Evolutionary conservation across 2,113 vertebrate species (phyloP), one percentile per base, ranked within the genome.

Genomic region (Epinephelus moara): DNA sequence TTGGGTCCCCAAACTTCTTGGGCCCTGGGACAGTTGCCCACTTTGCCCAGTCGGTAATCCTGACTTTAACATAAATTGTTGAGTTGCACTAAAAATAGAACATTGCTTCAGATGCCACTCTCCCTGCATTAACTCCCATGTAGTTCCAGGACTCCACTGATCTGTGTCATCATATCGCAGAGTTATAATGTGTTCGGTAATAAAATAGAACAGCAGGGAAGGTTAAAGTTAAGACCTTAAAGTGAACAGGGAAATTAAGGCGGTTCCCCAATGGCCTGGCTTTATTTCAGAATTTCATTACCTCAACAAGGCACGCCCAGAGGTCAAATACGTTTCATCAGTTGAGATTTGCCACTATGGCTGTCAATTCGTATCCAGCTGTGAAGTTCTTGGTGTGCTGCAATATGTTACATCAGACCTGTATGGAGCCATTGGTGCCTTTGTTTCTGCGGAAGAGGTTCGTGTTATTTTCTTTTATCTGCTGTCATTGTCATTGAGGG

Each of bases 281-380:
- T 82, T 92, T 92, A 87, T 89, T 94, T 89, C 74, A 88, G 88
- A 93, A 86, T 86, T 87, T 79, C 85, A 90, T 92, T 91, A 90
- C 85, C 82, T 89, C 79, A 76, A 75, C 77, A 37, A 87, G 82
- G 55, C 73, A 61, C 53, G 18, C 89, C 85, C 84, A 30, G 80
- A 87, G 86, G 88, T 92, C 86, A 88, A 78, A 90, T 68, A 19
- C 13, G 33, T 85, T 87, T 81, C 78, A 82, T 88, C 86, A 85
- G 71, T 80, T 85, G 45, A 66, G 68, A 75, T 78, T 68, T 57
- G 53, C 53, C 83, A 70, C 69, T 47, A 18, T 23, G 33, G 17
- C 71, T 72, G 74, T 53, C 47, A 63, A 6, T 30, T 52, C 3
- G 4, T 52, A 78, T 75, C 64, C 67, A 30, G 60, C 56, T 45